A percentile compares a stretch with the other conserved stretches of the same genome.
Conservation (phyloP, 2,888 invertebrate genomes). For the Apamea anceps region DNA sequence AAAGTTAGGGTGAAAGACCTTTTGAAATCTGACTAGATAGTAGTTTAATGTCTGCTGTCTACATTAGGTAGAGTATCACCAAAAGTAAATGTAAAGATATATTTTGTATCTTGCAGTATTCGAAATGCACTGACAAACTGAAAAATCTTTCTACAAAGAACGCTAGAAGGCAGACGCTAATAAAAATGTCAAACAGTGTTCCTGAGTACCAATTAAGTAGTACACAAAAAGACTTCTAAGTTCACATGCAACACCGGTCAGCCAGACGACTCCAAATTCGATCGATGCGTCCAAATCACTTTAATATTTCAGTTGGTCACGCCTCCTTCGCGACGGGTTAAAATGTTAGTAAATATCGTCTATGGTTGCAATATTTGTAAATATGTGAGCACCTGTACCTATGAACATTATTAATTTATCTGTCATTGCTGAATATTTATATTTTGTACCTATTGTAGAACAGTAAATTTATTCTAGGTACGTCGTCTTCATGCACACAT, state of each 20-base stretch:
- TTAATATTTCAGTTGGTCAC: slow-evolving; percentile 43
- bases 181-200: slow-evolving; percentile 7
- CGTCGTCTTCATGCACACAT: not conserved
- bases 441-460: not conserved
- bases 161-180: not conserved
- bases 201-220: slow-evolving; percentile 32
- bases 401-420: not conserved
- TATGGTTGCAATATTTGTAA: not conserved
- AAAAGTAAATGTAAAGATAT: too few species aligned
- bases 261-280: slow-evolving; percentile 47
- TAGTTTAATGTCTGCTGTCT: not conserved
- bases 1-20: not conserved
- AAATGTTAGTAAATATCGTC: not conserved
- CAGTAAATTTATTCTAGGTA: not conserved
- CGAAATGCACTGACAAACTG: not conserved
- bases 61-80: not conserved
- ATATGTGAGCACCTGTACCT: not conserved
- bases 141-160: not conserved
- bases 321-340: slow-evolving; percentile 27
- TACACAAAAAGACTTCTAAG: slow-evolving; percentile 33
- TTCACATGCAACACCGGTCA: slow-evolving; percentile 37
- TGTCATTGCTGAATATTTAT: not conserved
- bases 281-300: slow-evolving; percentile 59
- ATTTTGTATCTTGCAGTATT: not conserved
- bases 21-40: not conserved